Evolutionary conservation across 2,888 invertebrate genomes (phyloP), one percentile per base, ranked within the genome.

Genomic region (Yponomeuta sedellus): DNA sequence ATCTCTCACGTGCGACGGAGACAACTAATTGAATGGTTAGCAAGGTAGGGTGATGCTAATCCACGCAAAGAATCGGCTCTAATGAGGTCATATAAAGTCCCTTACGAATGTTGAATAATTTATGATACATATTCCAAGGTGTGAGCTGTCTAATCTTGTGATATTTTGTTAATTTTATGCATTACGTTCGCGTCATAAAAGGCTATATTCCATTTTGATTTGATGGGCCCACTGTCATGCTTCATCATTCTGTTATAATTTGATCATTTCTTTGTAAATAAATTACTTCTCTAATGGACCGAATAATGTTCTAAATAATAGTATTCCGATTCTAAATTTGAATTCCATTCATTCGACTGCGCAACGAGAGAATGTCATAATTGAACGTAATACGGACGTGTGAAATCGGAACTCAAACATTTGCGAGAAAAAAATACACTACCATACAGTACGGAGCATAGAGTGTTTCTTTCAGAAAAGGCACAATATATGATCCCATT

Each of bases 61-160:
- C 86, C 83, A 77, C 76, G 77, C 80, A 75, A 76, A 76, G 80
- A 76, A 81, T 83, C 77, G 76, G 77, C 78, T 76, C 75, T 85
- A 87, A 88, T 83, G 85, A 83, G 85, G 83, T 81, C 85, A 81
- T 82, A 84, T 85, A 84, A 71, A 71, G 72, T 72, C 70, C 70
- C 81, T 84, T 79, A 88, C 87, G 86, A 86, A 89, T 88, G 87
- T 86, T 84, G 78, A 85, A 80, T 74, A 52, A 73, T 64, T 70
- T 69, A 73, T 71, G 74, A 74, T 72, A 70, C 71, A 74, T 75
- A 16, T 52, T 75, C 79, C 71, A 73, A 77, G 44, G 75, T 77
- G 79, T 80, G 77, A 56, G 57, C 16, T n/a, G 10, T 20, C 19
- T 44, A 44, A 44, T 63, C 63, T 52, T 22, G 39, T 34, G 1